Conservation (phyloP, 2,888 invertebrate genomes). For the Eilema depressum region DNA sequence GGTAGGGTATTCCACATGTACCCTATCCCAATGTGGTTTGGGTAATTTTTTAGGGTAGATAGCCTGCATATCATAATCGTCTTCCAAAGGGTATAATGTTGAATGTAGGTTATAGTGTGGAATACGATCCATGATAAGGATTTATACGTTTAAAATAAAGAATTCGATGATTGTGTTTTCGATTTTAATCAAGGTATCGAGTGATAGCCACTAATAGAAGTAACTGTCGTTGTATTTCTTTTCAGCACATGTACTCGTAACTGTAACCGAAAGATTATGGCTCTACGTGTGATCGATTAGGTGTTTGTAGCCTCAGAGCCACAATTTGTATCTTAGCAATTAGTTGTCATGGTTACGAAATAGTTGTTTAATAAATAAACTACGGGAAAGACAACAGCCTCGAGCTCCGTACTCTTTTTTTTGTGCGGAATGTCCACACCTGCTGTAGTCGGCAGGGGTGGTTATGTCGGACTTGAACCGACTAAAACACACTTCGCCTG, state of each 20-base stretch:
- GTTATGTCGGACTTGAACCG: too few species aligned
- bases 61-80: slow-evolving; percentile 65
- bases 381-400: too few species aligned
- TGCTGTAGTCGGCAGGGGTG: too few species aligned
- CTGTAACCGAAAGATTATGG: neutral
- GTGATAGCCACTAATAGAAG: neutral
- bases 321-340: neutral
- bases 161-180: neutral
- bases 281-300: neutral
- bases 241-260: neutral
- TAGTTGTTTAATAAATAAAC: neutral
- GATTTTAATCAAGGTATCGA: neutral
- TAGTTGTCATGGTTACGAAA: neutral
- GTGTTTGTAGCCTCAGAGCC: neutral
- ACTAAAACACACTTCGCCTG: too few species aligned
- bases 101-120: slow-evolving; percentile 16
- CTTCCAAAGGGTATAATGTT: slow-evolving; percentile 23
- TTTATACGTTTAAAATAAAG: neutral
- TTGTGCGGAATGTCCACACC: too few species aligned
- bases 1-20: slow-evolving; percentile 71
- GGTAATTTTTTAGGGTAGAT: slow-evolving; percentile 67
- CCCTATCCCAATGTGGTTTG: slow-evolving; percentile 66
- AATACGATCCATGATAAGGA: slow-evolving; percentile 6
- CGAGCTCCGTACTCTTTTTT: too few species aligned
- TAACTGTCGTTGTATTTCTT: neutral